phyloP scores from a whole-genome alignment of 2,113 vertebrate genomes.

The Conger conger region DNA sequence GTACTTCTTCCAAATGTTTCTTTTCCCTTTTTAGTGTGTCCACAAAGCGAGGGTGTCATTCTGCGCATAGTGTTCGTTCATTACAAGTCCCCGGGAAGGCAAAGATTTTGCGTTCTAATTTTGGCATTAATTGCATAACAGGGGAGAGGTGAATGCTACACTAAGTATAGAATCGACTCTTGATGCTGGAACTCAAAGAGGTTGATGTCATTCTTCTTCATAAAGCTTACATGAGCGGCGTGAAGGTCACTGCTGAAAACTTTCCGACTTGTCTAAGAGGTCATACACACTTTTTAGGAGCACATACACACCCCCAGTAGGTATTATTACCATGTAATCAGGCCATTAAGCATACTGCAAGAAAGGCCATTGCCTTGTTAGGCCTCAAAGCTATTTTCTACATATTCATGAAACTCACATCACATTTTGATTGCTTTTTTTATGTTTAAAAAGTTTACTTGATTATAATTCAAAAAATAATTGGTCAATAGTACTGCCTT shows the following conservation, averaged over 20 bases:
- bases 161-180: neutral
- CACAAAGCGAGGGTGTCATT: neutral
- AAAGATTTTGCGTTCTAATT: neutral
- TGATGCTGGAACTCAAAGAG: neutral
- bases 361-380: neutral
- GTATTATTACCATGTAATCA: neutral
- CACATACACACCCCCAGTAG: neutral
- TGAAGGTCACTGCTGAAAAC: neutral
- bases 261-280: neutral
- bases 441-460: neutral
- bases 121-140: conserved; percentile 8
- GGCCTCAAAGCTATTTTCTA: neutral
- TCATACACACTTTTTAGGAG: neutral
- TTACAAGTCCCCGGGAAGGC: neutral
- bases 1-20: neutral
- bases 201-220: neutral
- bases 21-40: neutral
- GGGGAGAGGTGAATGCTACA: neutral
- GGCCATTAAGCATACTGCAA: neutral
- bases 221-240: neutral
- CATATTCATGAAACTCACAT: neutral
- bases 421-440: neutral
- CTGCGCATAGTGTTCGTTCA: neutral
- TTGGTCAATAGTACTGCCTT: too few species aligned
- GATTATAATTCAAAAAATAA: neutral